Evolutionary conservation across 2,888 invertebrate species (phyloP).

Genomic region (Salpingus planirostris): DNA sequence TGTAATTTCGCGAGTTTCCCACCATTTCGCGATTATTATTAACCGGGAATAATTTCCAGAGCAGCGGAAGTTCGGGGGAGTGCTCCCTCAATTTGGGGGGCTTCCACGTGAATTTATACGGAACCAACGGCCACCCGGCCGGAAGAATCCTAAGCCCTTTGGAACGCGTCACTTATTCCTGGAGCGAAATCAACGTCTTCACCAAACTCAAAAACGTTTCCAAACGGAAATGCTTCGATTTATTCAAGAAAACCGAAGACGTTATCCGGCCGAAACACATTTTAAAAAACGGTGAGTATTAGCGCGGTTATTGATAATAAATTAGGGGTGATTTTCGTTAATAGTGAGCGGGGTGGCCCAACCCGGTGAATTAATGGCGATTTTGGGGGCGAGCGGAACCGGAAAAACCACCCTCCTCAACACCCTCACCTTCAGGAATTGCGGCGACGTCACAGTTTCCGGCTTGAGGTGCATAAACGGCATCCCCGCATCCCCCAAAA

Average conservation of each 20-base stretch:
- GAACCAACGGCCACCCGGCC: conserved; percentile 15
- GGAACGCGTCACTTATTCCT: conserved; percentile 59
- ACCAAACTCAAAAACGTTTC: no score
- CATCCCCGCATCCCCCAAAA: conserved; percentile 59
- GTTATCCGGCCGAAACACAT: conserved; percentile 51
- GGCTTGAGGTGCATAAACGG: conserved; percentile 64
- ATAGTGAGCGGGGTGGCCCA: conserved; percentile 74
- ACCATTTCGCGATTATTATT: no score
- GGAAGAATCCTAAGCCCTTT: conserved; percentile 20
- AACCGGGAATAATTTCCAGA: no score
- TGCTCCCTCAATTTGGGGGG: conserved; percentile 9
- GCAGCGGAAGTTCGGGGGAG: conserved; percentile 6
- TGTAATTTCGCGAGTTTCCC: no score
- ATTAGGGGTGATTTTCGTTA: no score
- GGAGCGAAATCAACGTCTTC: conserved; percentile 72
- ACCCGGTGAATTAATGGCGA: conserved; percentile 78
- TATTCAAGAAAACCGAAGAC: conserved; percentile 18
- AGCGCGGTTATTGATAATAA: not conserved
- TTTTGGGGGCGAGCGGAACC: conserved; percentile 86
- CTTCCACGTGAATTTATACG: conserved; percentile 21
- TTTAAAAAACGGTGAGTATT: conserved; percentile 56
- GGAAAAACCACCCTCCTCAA: conserved; percentile 93
- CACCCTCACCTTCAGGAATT: conserved; percentile 74
- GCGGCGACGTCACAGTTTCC: conserved; percentile 55
- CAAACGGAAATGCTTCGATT: conserved; percentile 10